Evolutionary conservation across 1,140 invertebrate species (phyloP), one percentile per base, ranked within the genome.

Genomic region (Mamestra configurata): DNA sequence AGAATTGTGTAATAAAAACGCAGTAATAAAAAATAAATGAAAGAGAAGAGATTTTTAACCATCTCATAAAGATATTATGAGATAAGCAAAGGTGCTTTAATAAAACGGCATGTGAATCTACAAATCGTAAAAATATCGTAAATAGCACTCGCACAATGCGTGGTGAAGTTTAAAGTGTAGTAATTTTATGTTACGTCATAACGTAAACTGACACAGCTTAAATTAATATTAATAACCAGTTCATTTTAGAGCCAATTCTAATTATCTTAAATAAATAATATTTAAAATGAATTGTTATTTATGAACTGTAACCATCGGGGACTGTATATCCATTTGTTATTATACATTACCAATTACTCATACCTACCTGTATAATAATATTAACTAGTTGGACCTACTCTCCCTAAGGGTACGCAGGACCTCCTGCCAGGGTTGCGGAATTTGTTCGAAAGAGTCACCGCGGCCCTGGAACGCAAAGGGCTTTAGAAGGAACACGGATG

Each of bases 41-140:
- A 79, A 85, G 76, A 82, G 64, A 84, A 86, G 83, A 82, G 77
- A 86, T 86, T 89, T 85, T 84, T 86, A 86, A 86, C 80, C 79
- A 83, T 68, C 75, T 59, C 81, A 81, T 86, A 84, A 84, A 87
- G 75, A 84, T 86, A 86, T 86, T 84, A 86, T 80, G 83, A 87
- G 82, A 87, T 85, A 85, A 87, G 83, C 83, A 82, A 82, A 78
- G 84, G 64, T 59, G 77, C 31, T 77, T 82, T 84, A 80, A 86
- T 88, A 86, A 88, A 86, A 88, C 68, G 75, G 51, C 72, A 81
- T 88, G 82, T 86, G 84, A 88, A 90, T 86, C 66, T 85, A 84
- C 76, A 85, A 86, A 79, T 79, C 82, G 71, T 88, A 87, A 87
- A 88, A 82, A 85, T 77, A 79, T 82, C 81, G 76, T 83, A 83